Percentiles rank a stretch among this genome's conserved stretches.
Evolutionary conservation across 2,797 vertebrate genomes (phyloP).

Genomic region (Miichthys miiuy): DNA sequence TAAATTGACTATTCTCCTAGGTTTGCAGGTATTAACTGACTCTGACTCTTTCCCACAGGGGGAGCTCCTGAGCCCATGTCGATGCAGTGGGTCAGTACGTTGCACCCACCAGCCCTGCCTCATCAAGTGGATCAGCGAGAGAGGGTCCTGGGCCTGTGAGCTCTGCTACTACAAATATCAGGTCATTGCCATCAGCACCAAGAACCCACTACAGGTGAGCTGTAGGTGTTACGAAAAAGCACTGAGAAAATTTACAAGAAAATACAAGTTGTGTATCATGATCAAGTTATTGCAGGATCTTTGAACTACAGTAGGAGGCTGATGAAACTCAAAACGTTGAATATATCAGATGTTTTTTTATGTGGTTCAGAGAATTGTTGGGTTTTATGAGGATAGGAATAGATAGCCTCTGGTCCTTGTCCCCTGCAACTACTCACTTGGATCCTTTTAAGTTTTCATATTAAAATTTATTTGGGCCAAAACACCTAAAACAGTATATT

Average conservation of each 20-base stretch:
- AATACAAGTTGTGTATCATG: background rate
- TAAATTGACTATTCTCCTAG: background rate
- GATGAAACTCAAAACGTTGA: background rate
- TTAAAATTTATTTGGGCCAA: constrained; percentile 14
- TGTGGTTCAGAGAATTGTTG: background rate
- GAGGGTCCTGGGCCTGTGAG: constrained; percentile 99
- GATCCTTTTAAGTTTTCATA: constrained; percentile 33
- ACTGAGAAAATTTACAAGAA: background rate
- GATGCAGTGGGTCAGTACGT: constrained; percentile 95
- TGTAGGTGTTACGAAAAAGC: background rate
- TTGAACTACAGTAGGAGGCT: background rate
- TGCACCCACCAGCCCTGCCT: constrained; percentile 97
- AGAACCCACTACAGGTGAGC: constrained; percentile 98
- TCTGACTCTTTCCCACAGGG: constrained; percentile 84
- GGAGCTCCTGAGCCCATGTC: constrained; percentile 97
- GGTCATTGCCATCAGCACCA: constrained; percentile 99
- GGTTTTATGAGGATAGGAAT: background rate
- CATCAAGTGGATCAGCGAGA: constrained; percentile 98
- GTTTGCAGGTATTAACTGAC: background rate
- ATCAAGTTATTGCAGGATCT: background rate
- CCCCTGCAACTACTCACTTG: constrained; percentile 17
- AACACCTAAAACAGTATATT: constrained; percentile 10
- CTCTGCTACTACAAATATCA: constrained; percentile 99
- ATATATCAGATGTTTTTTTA: constrained; percentile 9
- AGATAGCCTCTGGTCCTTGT: background rate